A percentile compares a stretch with the other conserved stretches of the same genome.
Evolutionary conservation across 1,140 invertebrate genomes (phyloP).

Genomic region (Bombyx mandarina): DNA sequence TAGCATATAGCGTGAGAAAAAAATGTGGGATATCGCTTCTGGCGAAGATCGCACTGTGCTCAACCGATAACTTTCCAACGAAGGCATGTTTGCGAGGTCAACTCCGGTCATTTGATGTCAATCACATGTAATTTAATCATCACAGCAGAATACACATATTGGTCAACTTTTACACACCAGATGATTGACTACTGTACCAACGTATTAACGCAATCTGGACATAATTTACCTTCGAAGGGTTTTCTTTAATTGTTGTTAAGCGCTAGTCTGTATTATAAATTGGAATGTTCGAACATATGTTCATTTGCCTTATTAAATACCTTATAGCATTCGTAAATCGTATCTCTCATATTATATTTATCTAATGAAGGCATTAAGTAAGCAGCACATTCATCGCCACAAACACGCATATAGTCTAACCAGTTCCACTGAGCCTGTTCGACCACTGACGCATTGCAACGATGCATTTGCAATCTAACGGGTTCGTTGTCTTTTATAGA

Average conservation of each 20-base stretch:
- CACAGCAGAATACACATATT: too few species aligned
- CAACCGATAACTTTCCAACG: conserved; percentile 2
- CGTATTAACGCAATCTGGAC: too few species aligned
- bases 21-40: not conserved
- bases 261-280: too few species aligned
- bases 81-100: not conserved
- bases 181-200: too few species aligned
- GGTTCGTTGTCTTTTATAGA: conserved; percentile 21
- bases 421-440: conserved; percentile 22
- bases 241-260: too few species aligned
- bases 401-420: conserved; percentile 21
- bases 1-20: too few species aligned
- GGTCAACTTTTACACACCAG: too few species aligned
- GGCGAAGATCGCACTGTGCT: not conserved
- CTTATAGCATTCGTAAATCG: too few species aligned
- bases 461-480: conserved; percentile 30
- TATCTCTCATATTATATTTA: not conserved
- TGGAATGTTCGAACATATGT: too few species aligned
- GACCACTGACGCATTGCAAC: conserved; percentile 8
- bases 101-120: not conserved
- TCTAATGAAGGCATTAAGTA: conserved; percentile 1
- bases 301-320: too few species aligned
- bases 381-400: conserved; percentile 5
- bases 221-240: too few species aligned
- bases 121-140: not conserved